Evolutionary conservation across 2,797 vertebrate species (phyloP).

Genomic region (Takifugu ocellatus): DNA sequence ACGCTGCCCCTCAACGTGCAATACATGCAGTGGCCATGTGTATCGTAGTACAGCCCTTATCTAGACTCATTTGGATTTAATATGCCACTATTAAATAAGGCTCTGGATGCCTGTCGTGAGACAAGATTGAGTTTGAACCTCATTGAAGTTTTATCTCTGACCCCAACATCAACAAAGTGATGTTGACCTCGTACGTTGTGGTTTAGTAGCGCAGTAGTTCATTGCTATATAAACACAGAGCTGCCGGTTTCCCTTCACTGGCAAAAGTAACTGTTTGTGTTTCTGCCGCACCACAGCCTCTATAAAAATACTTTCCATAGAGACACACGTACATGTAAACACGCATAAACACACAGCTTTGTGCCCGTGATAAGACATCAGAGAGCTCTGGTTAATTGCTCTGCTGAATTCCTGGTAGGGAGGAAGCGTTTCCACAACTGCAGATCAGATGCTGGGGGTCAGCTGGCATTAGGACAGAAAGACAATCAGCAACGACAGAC

Average conservation of each 20-base stretch:
- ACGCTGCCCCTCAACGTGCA: too few relatives aligned
- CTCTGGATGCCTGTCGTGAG: conserved; percentile 13
- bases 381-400: conserved; percentile 56
- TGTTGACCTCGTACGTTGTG: conserved; percentile 47
- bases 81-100: too few relatives aligned
- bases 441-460: conserved; percentile 44
- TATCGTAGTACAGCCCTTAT: too few relatives aligned
- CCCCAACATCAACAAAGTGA: conserved; percentile 38
- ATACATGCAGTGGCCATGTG: too few relatives aligned
- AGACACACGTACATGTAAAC: conserved; percentile 7
- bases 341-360: conserved; percentile 19
- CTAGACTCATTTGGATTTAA: too few relatives aligned
- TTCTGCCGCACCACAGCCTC: conserved; percentile 20
- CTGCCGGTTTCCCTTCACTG: conserved; percentile 20
- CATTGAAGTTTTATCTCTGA: conserved; percentile 34
- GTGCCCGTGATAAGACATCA: conserved; percentile 60
- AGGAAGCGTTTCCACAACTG: conserved; percentile 58
- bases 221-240: conserved; percentile 41
- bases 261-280: conserved; percentile 42
- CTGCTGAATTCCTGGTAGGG: conserved; percentile 55
- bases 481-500: conserved; percentile 27
- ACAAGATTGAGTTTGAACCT: conserved; percentile 38
- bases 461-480: conserved; percentile 22
- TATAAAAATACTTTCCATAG: conserved; percentile 3
- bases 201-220: conserved; percentile 52